These are phyloP conservation scores for Frankliniella fusca DNA, from an alignment of 2,888 invertebrate genomes.

Conservation along the genomic window DNA sequence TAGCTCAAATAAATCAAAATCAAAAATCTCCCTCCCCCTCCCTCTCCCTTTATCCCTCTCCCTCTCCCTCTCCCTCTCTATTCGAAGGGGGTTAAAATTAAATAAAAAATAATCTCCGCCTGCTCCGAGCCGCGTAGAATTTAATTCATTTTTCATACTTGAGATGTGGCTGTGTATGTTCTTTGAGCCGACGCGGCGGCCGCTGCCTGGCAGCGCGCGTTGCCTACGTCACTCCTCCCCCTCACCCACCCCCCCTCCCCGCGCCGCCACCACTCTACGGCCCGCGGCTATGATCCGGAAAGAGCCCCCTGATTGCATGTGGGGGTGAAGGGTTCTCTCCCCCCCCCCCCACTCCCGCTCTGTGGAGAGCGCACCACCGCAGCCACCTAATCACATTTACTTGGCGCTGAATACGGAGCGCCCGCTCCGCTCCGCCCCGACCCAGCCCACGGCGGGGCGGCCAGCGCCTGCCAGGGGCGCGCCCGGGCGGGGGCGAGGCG, in stretches of 20 bases:
- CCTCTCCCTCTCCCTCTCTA: neutral
- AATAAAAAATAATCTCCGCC: too few relatives aligned
- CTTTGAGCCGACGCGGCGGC: too few relatives aligned
- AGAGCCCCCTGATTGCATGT: constrained; percentile 24
- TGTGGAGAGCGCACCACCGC: neutral
- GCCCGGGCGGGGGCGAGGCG: neutral
- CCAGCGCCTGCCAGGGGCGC: neutral
- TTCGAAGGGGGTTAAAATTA: too few relatives aligned
- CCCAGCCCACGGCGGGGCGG: neutral
- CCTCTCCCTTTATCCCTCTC: neutral
- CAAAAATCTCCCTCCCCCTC: too few relatives aligned
- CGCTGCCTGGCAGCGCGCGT: neutral
- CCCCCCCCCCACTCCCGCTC: neutral
- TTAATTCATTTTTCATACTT: too few relatives aligned
- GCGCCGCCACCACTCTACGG: neutral
- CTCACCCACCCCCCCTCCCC: neutral
- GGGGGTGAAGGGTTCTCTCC: constrained; percentile 4
- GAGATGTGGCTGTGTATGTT: too few relatives aligned
- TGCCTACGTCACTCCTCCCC: neutral
- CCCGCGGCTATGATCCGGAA: constrained; percentile 18
- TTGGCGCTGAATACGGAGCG: constrained; percentile 15
- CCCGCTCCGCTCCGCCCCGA: neutral
- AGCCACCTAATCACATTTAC: constrained; percentile 20
- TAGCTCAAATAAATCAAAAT: too few relatives aligned
- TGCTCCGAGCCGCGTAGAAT: too few relatives aligned